These are phyloP conservation scores for Phalloptychus januarius DNA, from an alignment of 2,797 vertebrate species.

Conservation along the genomic window DNA sequence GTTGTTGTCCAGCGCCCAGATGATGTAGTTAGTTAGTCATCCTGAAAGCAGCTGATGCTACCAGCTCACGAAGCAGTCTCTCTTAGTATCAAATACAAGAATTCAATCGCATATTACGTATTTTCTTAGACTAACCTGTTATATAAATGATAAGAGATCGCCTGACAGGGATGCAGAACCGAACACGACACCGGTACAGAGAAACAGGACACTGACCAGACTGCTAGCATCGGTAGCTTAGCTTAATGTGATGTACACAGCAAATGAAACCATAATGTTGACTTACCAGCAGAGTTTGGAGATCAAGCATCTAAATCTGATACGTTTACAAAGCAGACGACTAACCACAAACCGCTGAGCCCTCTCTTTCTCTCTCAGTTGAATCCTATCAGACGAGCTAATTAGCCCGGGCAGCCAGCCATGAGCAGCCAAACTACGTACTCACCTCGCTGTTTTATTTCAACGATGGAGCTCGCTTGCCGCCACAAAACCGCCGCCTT, in stretches of 20 bases:
- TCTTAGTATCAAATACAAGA: neutral
- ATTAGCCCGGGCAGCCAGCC: constrained; percentile 43
- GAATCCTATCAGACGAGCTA: constrained; percentile 53
- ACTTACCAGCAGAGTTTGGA: neutral
- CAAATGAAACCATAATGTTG: constrained; percentile 1
- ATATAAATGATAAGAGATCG: neutral
- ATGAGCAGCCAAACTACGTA: constrained; percentile 36
- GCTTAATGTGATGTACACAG: constrained; percentile 9
- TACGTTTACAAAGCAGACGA: neutral
- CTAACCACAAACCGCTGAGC: neutral
- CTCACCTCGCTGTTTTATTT: constrained; percentile 51
- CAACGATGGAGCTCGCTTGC: constrained; percentile 12
- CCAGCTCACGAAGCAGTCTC: neutral
- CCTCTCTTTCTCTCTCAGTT: constrained; percentile 9
- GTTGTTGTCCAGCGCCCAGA: constrained; percentile 58
- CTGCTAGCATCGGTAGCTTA: constrained; percentile 51
- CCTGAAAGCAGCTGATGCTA: constrained; percentile 37
- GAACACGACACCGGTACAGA: constrained; percentile 26
- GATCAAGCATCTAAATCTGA: neutral
- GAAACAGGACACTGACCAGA: constrained; percentile 33
- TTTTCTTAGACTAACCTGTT: neutral
- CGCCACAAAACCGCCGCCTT: neutral
- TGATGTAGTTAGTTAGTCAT: constrained; percentile 29
- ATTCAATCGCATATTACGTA: fast-evolving
- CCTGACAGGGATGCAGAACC: constrained; percentile 6